These are phyloP conservation scores for Aphodius sticticus DNA, from an alignment of 2,888 invertebrate genomes.

Conservation along the genomic window DNA sequence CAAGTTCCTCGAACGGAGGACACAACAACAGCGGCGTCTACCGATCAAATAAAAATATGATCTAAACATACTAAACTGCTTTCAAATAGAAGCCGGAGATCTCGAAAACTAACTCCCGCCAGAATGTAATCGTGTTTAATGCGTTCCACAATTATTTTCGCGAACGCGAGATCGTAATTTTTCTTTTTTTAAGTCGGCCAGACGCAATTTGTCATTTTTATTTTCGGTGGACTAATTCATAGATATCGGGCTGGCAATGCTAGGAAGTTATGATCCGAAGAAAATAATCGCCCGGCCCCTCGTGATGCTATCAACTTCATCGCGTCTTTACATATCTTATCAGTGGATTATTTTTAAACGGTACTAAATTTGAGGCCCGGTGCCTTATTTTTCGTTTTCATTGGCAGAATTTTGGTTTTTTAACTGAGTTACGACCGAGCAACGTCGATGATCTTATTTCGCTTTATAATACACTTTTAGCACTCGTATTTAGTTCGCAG, in stretches of 20 bases:
- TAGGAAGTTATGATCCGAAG: not conserved
- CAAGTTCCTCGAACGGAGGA: not conserved
- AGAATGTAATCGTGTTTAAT: not conserved
- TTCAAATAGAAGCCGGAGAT: no score
- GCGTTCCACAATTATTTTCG: not conserved
- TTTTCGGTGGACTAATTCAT: slow-evolving; percentile 4
- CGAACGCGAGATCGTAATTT: not conserved
- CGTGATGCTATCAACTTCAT: not conserved
- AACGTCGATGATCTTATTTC: no score
- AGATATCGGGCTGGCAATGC: not conserved
- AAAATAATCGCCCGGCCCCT: not conserved
- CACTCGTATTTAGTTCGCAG: no score
- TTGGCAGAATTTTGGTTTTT: no score
- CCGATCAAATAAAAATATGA: not conserved
- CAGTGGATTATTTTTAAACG: not conserved
- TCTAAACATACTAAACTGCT: not conserved
- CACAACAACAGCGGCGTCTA: not conserved
- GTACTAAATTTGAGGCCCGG: not conserved
- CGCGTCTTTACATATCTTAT: not conserved
- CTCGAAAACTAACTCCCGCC: not conserved
- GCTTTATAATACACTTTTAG: no score
- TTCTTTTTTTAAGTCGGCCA: slow-evolving; percentile 4
- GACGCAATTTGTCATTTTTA: not conserved
- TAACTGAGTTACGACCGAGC: no score
- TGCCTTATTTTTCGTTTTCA: no score